Percentiles rank a stretch among this genome's conserved stretches.
These are phyloP conservation scores for Lepisosteus osseus DNA, from an alignment of 2,113 vertebrate species.

Conservation along the genomic window DNA sequence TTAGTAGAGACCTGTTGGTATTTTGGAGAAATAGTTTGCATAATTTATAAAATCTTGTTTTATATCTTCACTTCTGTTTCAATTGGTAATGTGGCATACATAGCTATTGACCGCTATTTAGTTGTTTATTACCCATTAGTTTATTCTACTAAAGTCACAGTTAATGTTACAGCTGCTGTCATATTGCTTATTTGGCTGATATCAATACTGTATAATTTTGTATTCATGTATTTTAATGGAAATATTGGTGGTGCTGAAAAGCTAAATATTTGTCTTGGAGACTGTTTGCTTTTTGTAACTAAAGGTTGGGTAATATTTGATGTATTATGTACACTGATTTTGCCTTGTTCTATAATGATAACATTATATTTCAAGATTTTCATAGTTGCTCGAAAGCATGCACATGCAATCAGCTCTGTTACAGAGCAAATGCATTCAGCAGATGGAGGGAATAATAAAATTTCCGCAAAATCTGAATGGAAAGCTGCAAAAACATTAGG, in stretches of 20 bases:
- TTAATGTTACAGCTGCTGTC: no score
- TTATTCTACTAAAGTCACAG: neutral
- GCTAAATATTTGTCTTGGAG: no score
- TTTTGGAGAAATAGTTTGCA: slow-evolving; percentile 10
- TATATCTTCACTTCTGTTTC: no score
- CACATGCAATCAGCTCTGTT: no score
- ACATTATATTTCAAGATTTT: no score
- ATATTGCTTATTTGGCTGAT: neutral
- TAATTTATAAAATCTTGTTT: slow-evolving; percentile 7
- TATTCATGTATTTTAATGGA: neutral
- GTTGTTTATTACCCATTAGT: slow-evolving; percentile 11
- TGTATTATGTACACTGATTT: neutral
- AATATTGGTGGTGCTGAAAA: no score
- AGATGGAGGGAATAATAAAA: no score
- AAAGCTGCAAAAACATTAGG: no score
- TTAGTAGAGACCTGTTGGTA: neutral
- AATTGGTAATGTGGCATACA: neutral
- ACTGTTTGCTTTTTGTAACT: neutral
- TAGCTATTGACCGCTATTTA: slow-evolving; percentile 8
- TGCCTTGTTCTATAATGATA: no score
- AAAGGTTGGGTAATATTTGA: neutral
- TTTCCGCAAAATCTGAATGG: no score
- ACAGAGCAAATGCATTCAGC: no score
- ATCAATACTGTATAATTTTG: slow-evolving; percentile 1
- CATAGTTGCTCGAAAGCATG: no score